Percentiles rank a stretch among this genome's conserved stretches.
Evolutionary conservation across 1,140 invertebrate species (phyloP).

Genomic region (Marisa cornuarietis): DNA sequence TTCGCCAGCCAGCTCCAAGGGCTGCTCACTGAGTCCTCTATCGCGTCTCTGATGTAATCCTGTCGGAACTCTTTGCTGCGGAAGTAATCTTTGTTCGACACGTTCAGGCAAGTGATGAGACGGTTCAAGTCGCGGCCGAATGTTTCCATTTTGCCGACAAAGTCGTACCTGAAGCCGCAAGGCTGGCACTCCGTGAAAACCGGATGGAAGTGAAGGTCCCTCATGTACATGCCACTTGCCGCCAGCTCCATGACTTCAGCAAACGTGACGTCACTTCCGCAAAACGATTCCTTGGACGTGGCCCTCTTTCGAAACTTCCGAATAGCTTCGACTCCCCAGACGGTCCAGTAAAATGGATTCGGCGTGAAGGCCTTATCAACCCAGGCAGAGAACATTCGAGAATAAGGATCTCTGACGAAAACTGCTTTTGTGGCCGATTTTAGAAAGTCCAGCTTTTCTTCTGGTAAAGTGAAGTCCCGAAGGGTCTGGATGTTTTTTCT

Average conservation of each 20-base stretch:
- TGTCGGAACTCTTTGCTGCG: background rate
- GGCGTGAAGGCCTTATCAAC: conserved; percentile 15
- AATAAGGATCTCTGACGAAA: conserved; percentile 12
- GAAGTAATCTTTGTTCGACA: background rate
- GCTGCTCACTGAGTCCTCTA: conserved; percentile 1
- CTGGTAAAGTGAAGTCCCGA: background rate
- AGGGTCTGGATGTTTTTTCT: background rate
- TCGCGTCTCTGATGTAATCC: conserved; percentile 1
- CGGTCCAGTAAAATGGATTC: conserved; percentile 9
- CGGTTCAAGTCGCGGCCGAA: background rate
- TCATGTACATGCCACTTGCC: background rate
- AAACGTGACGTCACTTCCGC: conserved; percentile 13
- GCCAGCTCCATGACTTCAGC: background rate
- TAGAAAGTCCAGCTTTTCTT: conserved; percentile 1
- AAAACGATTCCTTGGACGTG: background rate
- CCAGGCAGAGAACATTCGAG: conserved; percentile 7
- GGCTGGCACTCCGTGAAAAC: background rate
- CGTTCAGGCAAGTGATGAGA: background rate
- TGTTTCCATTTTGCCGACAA: conserved; percentile 17
- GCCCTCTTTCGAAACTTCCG: background rate
- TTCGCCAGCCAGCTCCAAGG: background rate
- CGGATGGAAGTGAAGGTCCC: conserved; percentile 9
- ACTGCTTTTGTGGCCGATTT: background rate
- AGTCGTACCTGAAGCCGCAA: conserved; percentile 5
- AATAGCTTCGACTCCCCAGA: background rate